Conservation (phyloP, 2,888 invertebrate species). For the Nudaria mundana region DNA sequence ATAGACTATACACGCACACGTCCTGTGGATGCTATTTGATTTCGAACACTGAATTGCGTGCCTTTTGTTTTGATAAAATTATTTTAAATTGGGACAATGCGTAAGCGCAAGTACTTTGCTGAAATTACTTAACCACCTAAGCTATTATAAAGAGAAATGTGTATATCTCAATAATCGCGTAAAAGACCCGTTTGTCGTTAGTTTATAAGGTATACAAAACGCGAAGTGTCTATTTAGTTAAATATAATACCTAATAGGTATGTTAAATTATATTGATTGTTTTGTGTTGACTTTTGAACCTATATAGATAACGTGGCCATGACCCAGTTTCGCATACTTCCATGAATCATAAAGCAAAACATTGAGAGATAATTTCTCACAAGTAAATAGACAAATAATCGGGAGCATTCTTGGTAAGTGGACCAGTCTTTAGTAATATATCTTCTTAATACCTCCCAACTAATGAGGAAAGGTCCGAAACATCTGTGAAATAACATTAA, state of each 20-base stretch:
- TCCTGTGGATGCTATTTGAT: slow-evolving; percentile 42
- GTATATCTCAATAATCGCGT: too few relatives aligned
- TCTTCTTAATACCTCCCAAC: background rate
- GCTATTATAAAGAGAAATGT: background rate
- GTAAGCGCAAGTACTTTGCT: background rate
- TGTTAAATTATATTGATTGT: too few relatives aligned
- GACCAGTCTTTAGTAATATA: background rate
- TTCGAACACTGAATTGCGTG: slow-evolving; percentile 39
- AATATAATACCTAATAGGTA: too few relatives aligned
- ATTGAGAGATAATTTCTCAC: background rate
- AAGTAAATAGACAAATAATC: background rate
- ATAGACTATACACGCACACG: too few relatives aligned
- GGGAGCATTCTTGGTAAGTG: background rate
- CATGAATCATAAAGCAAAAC: background rate
- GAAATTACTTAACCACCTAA: background rate
- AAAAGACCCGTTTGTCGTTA: too few relatives aligned
- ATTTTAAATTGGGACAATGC: slow-evolving; percentile 17
- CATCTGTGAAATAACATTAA: too few relatives aligned
- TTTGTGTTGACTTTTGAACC: background rate
- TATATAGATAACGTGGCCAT: background rate
- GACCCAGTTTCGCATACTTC: background rate
- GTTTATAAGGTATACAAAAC: too few relatives aligned
- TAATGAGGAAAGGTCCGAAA: too few relatives aligned
- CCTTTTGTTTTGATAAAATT: slow-evolving; percentile 33
- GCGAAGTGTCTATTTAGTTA: too few relatives aligned